Percentiles rank a stretch among this genome's conserved stretches.
Conservation (phyloP, 2,888 invertebrate genomes). For the Oegoconia quadripuncta region DNA sequence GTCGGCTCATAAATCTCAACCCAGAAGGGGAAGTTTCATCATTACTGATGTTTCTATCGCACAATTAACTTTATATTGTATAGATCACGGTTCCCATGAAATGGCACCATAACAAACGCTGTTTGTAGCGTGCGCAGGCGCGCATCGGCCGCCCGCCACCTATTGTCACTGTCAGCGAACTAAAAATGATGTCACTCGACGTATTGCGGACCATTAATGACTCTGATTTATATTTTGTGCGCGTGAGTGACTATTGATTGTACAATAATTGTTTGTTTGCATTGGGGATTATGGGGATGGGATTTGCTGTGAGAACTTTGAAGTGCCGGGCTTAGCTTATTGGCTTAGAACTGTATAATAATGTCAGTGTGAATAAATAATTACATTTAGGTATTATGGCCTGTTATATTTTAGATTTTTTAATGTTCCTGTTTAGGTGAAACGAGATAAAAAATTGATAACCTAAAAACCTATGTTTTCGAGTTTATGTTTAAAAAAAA, state of each 20-base stretch:
- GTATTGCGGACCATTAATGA: slow-evolving; percentile 53
- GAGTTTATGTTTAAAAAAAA: too few relatives aligned
- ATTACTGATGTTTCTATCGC: slow-evolving; percentile 69
- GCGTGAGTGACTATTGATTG: slow-evolving; percentile 65
- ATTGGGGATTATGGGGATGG: slow-evolving; percentile 40
- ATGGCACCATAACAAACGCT: slow-evolving; percentile 32
- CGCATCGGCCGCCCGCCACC: slow-evolving; percentile 44
- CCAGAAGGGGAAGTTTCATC: slow-evolving; percentile 50
- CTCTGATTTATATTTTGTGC: slow-evolving; percentile 61
- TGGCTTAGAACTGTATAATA: slow-evolving; percentile 54
- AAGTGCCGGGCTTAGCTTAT: slow-evolving; percentile 45
- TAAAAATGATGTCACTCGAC: slow-evolving; percentile 53
- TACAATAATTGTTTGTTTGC: slow-evolving; percentile 74
- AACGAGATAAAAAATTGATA: too few relatives aligned
- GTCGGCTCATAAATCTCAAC: slow-evolving; percentile 58
- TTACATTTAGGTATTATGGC: too few relatives aligned
- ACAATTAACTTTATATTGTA: slow-evolving; percentile 74
- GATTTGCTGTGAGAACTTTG: slow-evolving; percentile 57
- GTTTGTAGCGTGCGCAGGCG: slow-evolving; percentile 50
- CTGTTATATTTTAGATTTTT: too few relatives aligned
- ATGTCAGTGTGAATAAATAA: too few relatives aligned
- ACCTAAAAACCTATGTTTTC: too few relatives aligned
- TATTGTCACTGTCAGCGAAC: slow-evolving; percentile 47
- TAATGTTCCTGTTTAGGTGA: too few relatives aligned
- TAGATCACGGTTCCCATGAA: slow-evolving; percentile 70